Evolutionary conservation across 2,888 invertebrate species (phyloP).

Genomic region (Alentia gelatinosa): DNA sequence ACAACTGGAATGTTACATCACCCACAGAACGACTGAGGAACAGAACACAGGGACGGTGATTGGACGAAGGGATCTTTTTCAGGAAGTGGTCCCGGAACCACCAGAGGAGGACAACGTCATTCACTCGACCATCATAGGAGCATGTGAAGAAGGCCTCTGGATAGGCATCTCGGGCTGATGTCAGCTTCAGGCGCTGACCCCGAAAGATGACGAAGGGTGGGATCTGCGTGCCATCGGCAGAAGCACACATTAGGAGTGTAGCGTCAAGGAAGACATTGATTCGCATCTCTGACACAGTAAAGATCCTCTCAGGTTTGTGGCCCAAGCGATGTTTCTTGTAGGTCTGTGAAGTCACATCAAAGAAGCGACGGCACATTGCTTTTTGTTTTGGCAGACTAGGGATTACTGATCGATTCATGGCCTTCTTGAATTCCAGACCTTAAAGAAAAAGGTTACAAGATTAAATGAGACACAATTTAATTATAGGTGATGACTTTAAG

Average conservation of each 20-base stretch:
- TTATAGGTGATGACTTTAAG: too few relatives aligned
- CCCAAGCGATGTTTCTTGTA: constrained; percentile 60
- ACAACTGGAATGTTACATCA: constrained; percentile 63
- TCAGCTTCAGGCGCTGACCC: constrained; percentile 59
- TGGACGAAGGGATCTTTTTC: constrained; percentile 42
- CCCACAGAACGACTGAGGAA: constrained; percentile 62
- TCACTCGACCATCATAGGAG: constrained; percentile 59
- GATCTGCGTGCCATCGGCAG: constrained; percentile 64
- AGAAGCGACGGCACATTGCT: constrained; percentile 64
- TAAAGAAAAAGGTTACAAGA: constrained; percentile 28
- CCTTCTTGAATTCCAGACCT: constrained; percentile 65
- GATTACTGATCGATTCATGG: constrained; percentile 54
- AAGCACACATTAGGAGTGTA: constrained; percentile 62
- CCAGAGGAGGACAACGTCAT: constrained; percentile 64
- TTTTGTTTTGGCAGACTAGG: constrained; percentile 65
- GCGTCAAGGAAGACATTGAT: constrained; percentile 59
- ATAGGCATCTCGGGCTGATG: constrained; percentile 60
- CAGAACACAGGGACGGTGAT: constrained; percentile 60
- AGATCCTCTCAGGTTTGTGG: constrained; percentile 62
- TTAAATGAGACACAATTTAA: too few relatives aligned
- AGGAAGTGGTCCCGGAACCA: constrained; percentile 68
- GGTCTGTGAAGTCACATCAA: constrained; percentile 59
- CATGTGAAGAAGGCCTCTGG: constrained; percentile 64
- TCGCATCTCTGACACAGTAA: constrained; percentile 60
- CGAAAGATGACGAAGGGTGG: constrained; percentile 66